Evolutionary conservation across 2,888 invertebrate genomes (phyloP).

Genomic region (Ormyrus rosae): DNA sequence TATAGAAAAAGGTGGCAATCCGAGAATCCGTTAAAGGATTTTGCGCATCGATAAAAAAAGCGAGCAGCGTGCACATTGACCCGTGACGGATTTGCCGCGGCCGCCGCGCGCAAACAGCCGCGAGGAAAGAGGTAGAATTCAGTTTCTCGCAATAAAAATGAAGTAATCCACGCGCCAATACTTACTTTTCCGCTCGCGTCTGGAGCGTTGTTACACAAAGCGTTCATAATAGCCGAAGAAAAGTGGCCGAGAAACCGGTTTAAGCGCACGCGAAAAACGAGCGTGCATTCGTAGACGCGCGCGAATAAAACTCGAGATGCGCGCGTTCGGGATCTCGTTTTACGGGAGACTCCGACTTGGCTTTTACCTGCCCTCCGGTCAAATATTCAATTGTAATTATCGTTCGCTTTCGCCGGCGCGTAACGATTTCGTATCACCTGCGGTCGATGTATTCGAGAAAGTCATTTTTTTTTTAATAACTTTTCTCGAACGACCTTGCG

Average conservation of each 20-base stretch:
- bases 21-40: not conserved
- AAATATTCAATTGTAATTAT: no score
- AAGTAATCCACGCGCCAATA: conserved; percentile 24
- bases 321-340: no score
- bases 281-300: not conserved
- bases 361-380: no score
- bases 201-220: conserved; percentile 21
- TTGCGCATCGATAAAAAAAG: not conserved
- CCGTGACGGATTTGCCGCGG: not conserved
- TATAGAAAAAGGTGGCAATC: not conserved
- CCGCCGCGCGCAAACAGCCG: not conserved
- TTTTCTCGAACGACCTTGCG: no score
- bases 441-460: no score
- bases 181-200: conserved; percentile 31
- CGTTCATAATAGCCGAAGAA: conserved; percentile 24
- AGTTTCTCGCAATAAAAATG: conserved; percentile 33
- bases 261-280: not conserved
- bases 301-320: no score
- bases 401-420: no score
- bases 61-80: not conserved
- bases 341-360: no score
- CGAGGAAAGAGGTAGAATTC: conserved; percentile 3
- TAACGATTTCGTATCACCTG: no score
- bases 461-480: no score
- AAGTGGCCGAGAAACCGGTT: conserved; percentile 26